Percentiles rank a stretch among this genome's conserved stretches.
phyloP scores from a whole-genome alignment of 2,888 invertebrate genomes.

The Calliopum simillimum region DNA sequence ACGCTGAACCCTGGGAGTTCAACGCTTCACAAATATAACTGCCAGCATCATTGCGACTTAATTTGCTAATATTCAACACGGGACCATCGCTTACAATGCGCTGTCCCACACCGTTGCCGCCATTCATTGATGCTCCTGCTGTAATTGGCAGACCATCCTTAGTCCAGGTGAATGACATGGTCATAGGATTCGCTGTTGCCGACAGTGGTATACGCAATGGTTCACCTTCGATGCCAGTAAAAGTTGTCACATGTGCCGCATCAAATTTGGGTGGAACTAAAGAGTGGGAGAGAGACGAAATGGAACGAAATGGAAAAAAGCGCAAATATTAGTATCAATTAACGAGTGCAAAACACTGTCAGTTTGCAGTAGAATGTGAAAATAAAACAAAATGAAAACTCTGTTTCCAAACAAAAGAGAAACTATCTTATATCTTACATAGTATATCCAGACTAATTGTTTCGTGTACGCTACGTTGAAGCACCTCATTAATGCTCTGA shows the following conservation, averaged over 20 bases:
- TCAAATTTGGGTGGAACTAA: slow-evolving; percentile 63
- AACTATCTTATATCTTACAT: slow-evolving; percentile 56
- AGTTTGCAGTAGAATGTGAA: neutral
- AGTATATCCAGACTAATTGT: slow-evolving; percentile 62
- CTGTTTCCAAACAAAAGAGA: neutral
- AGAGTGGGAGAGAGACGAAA: neutral
- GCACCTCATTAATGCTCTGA: slow-evolving; percentile 63
- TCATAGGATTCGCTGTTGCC: slow-evolving; percentile 62
- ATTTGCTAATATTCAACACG: slow-evolving; percentile 59
- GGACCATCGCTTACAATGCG: slow-evolving; percentile 62
- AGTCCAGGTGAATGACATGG: slow-evolving; percentile 64
- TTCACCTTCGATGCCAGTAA: slow-evolving; percentile 61
- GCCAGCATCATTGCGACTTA: slow-evolving; percentile 62
- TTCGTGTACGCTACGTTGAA: slow-evolving; percentile 63
- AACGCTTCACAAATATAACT: slow-evolving; percentile 62
- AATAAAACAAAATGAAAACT: too few relatives aligned
- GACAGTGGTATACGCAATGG: slow-evolving; percentile 61
- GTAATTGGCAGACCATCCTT: slow-evolving; percentile 64
- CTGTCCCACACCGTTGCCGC: slow-evolving; percentile 46
- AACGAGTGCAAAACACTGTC: neutral
- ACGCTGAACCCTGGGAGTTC: slow-evolving; percentile 61
- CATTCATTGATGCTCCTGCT: slow-evolving; percentile 50
- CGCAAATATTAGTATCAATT: slow-evolving; percentile 21
- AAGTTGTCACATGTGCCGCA: slow-evolving; percentile 53
- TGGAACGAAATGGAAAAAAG: neutral